These are phyloP conservation scores for Pristionchus mayeri DNA, from an alignment of 2,888 invertebrate genomes.

Conservation along the genomic window DNA sequence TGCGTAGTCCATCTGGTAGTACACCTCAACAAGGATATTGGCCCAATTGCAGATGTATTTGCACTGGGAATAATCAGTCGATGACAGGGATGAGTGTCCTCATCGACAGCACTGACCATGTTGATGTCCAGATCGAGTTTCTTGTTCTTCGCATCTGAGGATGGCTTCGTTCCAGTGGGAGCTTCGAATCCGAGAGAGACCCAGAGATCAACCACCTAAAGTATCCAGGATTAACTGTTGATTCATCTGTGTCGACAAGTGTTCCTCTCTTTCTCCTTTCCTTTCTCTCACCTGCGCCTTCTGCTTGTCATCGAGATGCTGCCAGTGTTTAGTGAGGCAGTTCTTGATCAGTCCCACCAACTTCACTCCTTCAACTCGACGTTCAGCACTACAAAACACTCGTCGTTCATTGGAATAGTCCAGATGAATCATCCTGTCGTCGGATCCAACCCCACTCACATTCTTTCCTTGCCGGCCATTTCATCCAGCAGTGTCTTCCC, in stretches of 20 bases:
- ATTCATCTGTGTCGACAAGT: no score
- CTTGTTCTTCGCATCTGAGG: conserved; percentile 63
- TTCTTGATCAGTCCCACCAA: conserved; percentile 71
- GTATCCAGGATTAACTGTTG: no score
- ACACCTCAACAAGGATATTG: conserved; percentile 46
- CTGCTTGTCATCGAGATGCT: conserved; percentile 68
- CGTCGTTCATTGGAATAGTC: no score
- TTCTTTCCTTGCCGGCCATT: conserved; percentile 39
- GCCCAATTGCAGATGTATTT: background rate
- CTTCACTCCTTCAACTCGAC: conserved; percentile 66
- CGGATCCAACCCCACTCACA: conserved; percentile 18
- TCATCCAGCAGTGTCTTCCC: conserved; percentile 57
- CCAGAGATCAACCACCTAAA: conserved; percentile 70
- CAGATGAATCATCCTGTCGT: background rate
- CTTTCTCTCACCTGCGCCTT: conserved; percentile 59
- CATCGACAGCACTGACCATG: conserved; percentile 60
- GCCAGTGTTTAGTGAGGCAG: conserved; percentile 69
- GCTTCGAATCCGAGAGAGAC: conserved; percentile 70
- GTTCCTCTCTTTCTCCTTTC: no score
- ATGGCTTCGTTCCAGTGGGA: conserved; percentile 61
- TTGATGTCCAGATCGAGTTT: conserved; percentile 70
- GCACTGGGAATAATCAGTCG: background rate
- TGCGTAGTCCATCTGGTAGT: conserved; percentile 70
- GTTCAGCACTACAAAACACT: conserved; percentile 48
- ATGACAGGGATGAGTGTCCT: background rate